Evolutionary conservation across 2,113 vertebrate genomes (phyloP), one percentile per base, ranked within the genome.

Genomic region (Egretta garzetta): DNA sequence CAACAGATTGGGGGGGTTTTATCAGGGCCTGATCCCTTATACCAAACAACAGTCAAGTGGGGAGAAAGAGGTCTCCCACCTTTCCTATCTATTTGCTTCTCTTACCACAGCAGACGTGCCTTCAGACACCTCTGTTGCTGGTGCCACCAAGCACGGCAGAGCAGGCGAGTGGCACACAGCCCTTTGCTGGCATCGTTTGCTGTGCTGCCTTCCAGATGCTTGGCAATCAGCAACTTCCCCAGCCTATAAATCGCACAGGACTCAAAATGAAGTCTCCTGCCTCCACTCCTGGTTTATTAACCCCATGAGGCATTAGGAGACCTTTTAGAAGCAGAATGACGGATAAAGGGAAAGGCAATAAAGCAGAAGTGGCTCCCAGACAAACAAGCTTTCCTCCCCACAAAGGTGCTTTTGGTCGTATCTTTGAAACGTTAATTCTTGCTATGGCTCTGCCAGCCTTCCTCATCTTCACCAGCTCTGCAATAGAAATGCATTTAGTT

Each of bases 231-330:
- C 53, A 30, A 9, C 86, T 88, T 86, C 56, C 59, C 82, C 84
- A 30, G 90, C 58, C 52, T 63, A 88, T 94, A 79, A 96, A 93
- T 92, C 0, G 2, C 56, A 58, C 33, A 32, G 33, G 79, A 75
- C 76, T 93, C 95, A 83, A 66, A 92, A 94, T 80, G 43, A 92
- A 92, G 80, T 39, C 89, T 96, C 64, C 76, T 87, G 72, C 90
- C 47, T 94, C 64, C 35, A 10, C 52, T 68, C 45, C 62, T n/a
- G n/a, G 37, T 92, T 97, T 94, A 93, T 94, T 93, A 96, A 92
- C 49, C 94, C 86, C 81, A 68, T 3, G 70, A 90, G 88, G 86
- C 72, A 49, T 71, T 79, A 56, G 55, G 30, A 45, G 60, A 76
- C 50, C 73, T 88, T 94, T 58, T 16, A 89, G 90, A 93, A 96